Base-by-base conservation (phyloP, 2,888 invertebrate species). In the Orthonevra nobilis region DNA sequence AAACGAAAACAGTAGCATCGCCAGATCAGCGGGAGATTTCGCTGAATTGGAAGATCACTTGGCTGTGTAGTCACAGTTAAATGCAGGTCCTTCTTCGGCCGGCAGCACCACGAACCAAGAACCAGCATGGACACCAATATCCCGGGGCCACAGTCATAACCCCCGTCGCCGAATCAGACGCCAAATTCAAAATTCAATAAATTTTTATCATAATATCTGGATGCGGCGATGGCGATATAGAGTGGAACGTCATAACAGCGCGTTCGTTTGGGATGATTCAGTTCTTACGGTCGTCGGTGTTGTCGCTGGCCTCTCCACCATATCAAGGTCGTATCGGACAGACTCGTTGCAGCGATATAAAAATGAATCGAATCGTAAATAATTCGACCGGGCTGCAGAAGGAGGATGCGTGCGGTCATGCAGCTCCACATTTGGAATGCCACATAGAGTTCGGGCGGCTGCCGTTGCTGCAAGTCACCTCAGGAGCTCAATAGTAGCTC, bases 291-390 rank as follows among this genome's bases (percentile, higher is more conserved):
- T 23, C n/a, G n/a, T n/a, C 52, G 12, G 1, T 42, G 44, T 28
- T 10, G 17, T 30, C 12, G 42, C 23, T n/a, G 7, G 12, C 10
- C 5, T 12, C 17, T 44, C 52, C 36, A 23, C 23, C 40, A 10
- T 30, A 66, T 61, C 73, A 79, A 72, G 73, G 66, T 46, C 54
- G 61, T 56, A 68, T 61, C 61, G 50, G 72, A 72, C 60, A 77
- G 66, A 72, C 72, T 52, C 77, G 28, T 38, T 63, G 44, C 54
- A 19, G 32, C 42, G 48, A 56, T 17, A 68, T 79, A 61, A 79
- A 73, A 79, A 46, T 79, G 54, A 73, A 73, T 73, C 48, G 79
- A 66, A 61, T 79, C 79, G 60, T 79, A 79, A 79, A 79, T 61
- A 79, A 79, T 79, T 66, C 73, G 73, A 48, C 56, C 61, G 54